A percentile compares a stretch with the other conserved stretches of the same genome.
Evolutionary conservation across 2,888 invertebrate species (phyloP).

Genomic region (Lagria hirta): DNA sequence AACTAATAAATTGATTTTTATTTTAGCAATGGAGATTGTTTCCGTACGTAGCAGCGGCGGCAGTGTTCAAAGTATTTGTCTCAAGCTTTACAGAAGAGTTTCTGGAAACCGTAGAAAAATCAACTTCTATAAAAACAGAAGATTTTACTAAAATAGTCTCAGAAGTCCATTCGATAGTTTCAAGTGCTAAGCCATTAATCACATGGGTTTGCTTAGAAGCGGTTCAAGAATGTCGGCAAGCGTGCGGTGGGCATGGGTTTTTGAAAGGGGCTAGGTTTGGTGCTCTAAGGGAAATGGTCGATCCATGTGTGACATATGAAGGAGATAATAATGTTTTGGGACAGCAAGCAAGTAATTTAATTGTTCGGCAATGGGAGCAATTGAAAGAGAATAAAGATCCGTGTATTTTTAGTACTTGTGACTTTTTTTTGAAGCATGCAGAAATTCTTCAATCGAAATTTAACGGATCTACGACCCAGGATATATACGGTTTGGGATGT

Average conservation of each 20-base stretch:
- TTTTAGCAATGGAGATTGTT: conserved; percentile 79
- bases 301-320: conserved; percentile 89
- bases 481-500: conserved; percentile 51
- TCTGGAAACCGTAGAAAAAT: conserved; percentile 68
- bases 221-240: conserved; percentile 80
- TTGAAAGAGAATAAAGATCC: conserved; percentile 51
- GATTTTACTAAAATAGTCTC: conserved; percentile 62
- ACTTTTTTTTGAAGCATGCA: conserved; percentile 64
- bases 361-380: conserved; percentile 67
- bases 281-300: conserved; percentile 81
- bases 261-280: conserved; percentile 81
- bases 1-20: neutral
- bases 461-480: conserved; percentile 38
- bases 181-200: conserved; percentile 67
- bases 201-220: conserved; percentile 77
- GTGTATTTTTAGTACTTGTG: conserved; percentile 70
- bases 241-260: conserved; percentile 87
- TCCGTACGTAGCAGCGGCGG: conserved; percentile 72
- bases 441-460: conserved; percentile 55
- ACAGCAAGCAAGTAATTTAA: conserved; percentile 89
- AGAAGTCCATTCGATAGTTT: conserved; percentile 71
- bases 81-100: conserved; percentile 66
- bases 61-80: conserved; percentile 67
- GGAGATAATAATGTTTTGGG: conserved; percentile 92
- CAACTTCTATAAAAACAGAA: conserved; percentile 53